Base-by-base conservation (phyloP, 2,797 vertebrate genomes). In the Acanthopagrus latus region DNA sequence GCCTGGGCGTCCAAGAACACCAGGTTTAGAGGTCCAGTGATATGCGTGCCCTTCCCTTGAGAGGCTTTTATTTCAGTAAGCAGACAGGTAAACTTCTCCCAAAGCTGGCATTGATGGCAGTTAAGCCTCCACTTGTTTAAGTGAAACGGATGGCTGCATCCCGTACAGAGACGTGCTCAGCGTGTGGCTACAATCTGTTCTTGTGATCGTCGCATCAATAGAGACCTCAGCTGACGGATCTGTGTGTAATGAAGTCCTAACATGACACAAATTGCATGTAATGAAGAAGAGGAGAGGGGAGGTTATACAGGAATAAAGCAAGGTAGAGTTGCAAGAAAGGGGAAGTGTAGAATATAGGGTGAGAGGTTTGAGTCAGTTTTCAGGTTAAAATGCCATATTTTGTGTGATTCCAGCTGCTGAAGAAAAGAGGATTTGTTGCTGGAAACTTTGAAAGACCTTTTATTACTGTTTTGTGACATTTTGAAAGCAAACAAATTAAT, bases 81-180 rank as follows among this genome's bases (percentile, higher is more conserved):
- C 80, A 86, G 86, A 89, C 91, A 90, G 85, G 88, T 92, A 88
- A 91, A 91, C 88, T 38, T 85, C 82, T 88, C 83, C 81, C 76
- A 89, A 91, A 93, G 87, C 91, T 88, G 85, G 80, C 88, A 72
- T 71, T 60, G 86, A 81, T 81, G 83, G 82, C 83, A 44, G 84
- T 76, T 93, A 93, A 94, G 85, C 83, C 77, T 25, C 78, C 77
- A 8, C 82, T 86, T 80, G 84, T 91, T 93, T 92, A 93, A 94
- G 83, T 93, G 90, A 91, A 91, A 88, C 81, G 80, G 74, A 86
- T 83, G 84, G 80, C 43, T 71, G 65, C 76, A 48, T 74, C 74
- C 74, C 71, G 5, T 64, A 65, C 67, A 59, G 57, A 54, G 81
- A 73, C 46, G 12, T 21, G 25, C 47, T 41, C 50, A 64, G 71